phyloP scores from a whole-genome alignment of 2,888 invertebrate genomes.

The Deilephila porcellus region DNA sequence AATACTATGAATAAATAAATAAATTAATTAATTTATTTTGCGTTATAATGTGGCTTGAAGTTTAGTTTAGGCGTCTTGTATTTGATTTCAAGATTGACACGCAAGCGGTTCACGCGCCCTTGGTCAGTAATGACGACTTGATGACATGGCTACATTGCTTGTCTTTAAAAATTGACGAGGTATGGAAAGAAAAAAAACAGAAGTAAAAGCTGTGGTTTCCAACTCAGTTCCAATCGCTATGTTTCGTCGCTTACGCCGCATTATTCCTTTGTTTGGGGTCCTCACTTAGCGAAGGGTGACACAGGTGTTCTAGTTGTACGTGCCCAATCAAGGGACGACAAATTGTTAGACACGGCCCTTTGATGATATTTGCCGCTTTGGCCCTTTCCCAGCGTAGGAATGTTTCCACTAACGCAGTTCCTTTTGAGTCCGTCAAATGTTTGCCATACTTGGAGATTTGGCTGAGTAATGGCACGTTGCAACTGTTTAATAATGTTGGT shows the following conservation, averaged over 20 bases:
- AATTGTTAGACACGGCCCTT: slow-evolving; percentile 72
- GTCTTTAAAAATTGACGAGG: no score
- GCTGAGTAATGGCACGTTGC: not conserved
- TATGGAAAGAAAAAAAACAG: no score
- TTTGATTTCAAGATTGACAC: no score
- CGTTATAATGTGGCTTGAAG: no score
- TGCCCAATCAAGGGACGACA: slow-evolving; percentile 77
- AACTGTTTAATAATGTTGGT: not conserved
- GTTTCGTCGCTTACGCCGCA: slow-evolving; percentile 41
- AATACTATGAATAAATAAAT: no score
- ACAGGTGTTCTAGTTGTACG: slow-evolving; percentile 68
- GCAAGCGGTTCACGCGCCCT: no score
- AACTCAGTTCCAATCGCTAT: not conserved
- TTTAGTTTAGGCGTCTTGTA: no score
- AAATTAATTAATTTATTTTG: no score
- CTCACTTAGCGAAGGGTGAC: slow-evolving; percentile 69
- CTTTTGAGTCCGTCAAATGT: slow-evolving; percentile 37
- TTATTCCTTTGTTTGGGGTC: slow-evolving; percentile 70
- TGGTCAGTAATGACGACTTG: no score
- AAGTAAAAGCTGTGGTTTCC: no score
- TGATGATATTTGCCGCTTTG: slow-evolving; percentile 68
- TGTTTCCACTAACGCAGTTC: slow-evolving; percentile 40
- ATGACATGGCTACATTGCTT: no score
- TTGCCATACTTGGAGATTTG: slow-evolving; percentile 17
- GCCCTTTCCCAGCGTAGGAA: slow-evolving; percentile 52